Conservation (phyloP, 2,888 invertebrate species). For the Nasonovia ribisnigri region DNA sequence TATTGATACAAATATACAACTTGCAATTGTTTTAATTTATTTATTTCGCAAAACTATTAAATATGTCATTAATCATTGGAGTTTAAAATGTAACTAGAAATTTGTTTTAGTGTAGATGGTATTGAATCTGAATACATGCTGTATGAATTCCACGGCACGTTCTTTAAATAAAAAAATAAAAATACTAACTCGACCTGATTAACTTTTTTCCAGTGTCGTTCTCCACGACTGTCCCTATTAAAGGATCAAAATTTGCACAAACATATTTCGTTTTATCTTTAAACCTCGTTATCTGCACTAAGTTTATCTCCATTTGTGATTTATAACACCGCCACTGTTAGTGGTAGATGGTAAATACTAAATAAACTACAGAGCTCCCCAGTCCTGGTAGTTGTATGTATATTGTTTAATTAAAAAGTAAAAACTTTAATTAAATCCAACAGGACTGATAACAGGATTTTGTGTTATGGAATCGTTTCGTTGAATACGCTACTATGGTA, state of each 20-base stretch:
- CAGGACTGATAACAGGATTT: background rate
- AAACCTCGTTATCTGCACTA: conserved; percentile 40
- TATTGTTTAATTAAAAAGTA: conserved; percentile 60
- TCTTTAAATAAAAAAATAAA: background rate
- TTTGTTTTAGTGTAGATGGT: background rate
- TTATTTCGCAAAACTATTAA: background rate
- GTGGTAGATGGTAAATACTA: background rate
- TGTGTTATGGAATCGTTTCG: background rate
- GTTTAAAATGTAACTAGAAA: background rate
- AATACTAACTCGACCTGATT: background rate
- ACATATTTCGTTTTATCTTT: conserved; percentile 30
- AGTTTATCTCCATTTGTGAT: conserved; percentile 40
- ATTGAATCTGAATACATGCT: background rate
- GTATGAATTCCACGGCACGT: background rate
- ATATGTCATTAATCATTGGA: background rate
- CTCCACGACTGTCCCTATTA: background rate
- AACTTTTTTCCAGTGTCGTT: background rate
- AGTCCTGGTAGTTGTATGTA: conserved; percentile 20
- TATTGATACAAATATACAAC: background rate
- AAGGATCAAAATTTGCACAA: conserved; percentile 36
- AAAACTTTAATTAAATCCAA: conserved; percentile 60
- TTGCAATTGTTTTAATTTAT: background rate
- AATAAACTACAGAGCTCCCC: conserved; percentile 35
- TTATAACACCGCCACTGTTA: conserved; percentile 3
- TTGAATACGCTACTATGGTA: background rate